phyloP scores from a whole-genome alignment of 2,888 invertebrate genomes.

The Phyllotreta cruciferae region DNA sequence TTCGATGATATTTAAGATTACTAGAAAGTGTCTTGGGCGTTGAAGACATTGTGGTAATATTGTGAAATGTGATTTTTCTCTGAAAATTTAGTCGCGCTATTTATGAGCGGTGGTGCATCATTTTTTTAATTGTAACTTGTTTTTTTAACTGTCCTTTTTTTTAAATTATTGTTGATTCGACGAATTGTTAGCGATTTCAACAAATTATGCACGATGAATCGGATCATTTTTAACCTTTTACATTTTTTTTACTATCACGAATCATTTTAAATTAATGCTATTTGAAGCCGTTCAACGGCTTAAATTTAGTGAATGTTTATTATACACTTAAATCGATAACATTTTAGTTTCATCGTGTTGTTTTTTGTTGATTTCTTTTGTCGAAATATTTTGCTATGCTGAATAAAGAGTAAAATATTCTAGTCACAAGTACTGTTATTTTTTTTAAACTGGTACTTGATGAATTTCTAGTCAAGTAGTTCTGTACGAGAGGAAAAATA shows the following conservation, averaged over 20 bases:
- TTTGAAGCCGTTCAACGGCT: too few relatives aligned
- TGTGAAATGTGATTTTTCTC: conserved; percentile 40
- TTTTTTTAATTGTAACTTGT: conserved; percentile 19
- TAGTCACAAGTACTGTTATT: conserved; percentile 48
- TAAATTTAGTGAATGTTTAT: too few relatives aligned
- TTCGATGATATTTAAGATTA: conserved; percentile 19
- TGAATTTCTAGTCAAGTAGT: conserved; percentile 50
- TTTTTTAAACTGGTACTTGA: conserved; percentile 49
- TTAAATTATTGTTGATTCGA: conserved; percentile 34
- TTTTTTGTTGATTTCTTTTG: conserved; percentile 32
- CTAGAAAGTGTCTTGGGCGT: conserved; percentile 22
- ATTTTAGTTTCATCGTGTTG: conserved; percentile 25
- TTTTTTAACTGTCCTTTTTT: conserved; percentile 15
- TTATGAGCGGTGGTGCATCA: conserved; percentile 26
- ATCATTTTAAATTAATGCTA: too few relatives aligned
- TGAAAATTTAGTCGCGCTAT: conserved; percentile 25
- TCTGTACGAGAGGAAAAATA: conserved; percentile 40
- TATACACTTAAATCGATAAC: not conserved
- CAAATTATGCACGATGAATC: conserved; percentile 31
- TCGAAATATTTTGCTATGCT: conserved; percentile 37
- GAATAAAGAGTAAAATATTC: conserved; percentile 41
- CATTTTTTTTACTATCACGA: conserved; percentile 12
- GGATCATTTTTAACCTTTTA: conserved; percentile 5
- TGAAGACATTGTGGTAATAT: conserved; percentile 17
- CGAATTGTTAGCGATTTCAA: conserved; percentile 31